Conservation (phyloP, 2,888 invertebrate genomes). For the Plebejus anna region DNA sequence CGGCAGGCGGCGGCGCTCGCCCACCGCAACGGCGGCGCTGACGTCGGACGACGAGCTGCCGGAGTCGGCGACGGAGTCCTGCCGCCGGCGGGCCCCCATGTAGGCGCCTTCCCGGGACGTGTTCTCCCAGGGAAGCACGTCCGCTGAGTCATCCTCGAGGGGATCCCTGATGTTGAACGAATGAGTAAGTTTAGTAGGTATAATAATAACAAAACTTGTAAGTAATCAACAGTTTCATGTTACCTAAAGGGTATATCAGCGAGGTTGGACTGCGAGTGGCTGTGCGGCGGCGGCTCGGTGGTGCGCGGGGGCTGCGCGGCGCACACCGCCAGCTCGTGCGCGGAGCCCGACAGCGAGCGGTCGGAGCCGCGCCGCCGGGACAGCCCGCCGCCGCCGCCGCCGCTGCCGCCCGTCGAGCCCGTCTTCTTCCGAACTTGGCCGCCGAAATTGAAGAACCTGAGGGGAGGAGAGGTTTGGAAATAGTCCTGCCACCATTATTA, state of each 20-base stretch:
- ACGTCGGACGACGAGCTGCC: conserved; percentile 88
- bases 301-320: conserved; percentile 78
- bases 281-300: conserved; percentile 90
- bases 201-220: too few species aligned
- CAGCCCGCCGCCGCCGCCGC: conserved; percentile 55
- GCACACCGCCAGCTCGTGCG: conserved; percentile 88
- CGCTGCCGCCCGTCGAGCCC: conserved; percentile 65
- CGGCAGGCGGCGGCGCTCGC: conserved; percentile 80
- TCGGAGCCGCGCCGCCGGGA: conserved; percentile 89
- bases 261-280: conserved; percentile 94
- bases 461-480: neutral
- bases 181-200: too few species aligned
- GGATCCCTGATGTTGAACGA: conserved; percentile 51
- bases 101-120: conserved; percentile 56
- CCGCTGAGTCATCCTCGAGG: conserved; percentile 62
- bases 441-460: conserved; percentile 93
- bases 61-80: conserved; percentile 85
- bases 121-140: conserved; percentile 63
- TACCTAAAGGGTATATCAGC: conserved; percentile 89
- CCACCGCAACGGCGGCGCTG: conserved; percentile 76
- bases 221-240: too few species aligned
- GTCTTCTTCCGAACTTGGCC: conserved; percentile 92
- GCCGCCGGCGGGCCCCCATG: conserved; percentile 71
- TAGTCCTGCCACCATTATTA: too few species aligned
- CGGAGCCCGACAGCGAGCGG: conserved; percentile 90